phyloP scores from a whole-genome alignment of 2,113 vertebrate genomes.

The Malurus cyaneus region DNA sequence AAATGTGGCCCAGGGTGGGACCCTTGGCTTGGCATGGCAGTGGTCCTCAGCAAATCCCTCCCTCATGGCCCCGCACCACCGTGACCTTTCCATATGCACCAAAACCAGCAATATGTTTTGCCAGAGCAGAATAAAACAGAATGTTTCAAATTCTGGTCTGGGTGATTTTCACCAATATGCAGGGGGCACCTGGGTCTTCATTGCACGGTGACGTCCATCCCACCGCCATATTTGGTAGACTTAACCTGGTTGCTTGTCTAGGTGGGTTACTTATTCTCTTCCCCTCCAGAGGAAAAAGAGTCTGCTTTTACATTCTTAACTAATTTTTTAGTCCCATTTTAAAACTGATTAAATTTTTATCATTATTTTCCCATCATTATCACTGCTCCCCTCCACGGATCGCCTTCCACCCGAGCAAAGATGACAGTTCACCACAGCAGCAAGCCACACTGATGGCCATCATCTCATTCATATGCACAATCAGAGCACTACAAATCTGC shows the following conservation, averaged over 20 bases:
- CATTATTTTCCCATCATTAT: background rate
- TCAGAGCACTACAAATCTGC: conserved; percentile 49
- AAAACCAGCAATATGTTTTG: background rate
- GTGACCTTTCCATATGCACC: rapidly evolving
- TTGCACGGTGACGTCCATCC: rapidly evolving
- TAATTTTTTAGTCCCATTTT: background rate
- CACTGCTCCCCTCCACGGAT: background rate
- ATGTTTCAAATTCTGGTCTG: background rate
- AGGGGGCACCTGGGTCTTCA: background rate
- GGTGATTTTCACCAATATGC: rapidly evolving
- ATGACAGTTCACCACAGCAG: conserved; percentile 43
- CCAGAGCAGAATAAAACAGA: background rate
- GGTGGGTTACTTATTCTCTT: background rate
- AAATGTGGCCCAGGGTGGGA: background rate
- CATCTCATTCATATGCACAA: conserved; percentile 59
- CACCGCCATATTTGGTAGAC: background rate
- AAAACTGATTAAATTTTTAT: background rate
- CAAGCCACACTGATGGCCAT: background rate
- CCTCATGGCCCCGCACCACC: rapidly evolving
- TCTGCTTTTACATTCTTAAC: background rate
- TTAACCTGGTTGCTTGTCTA: background rate
- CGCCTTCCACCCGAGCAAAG: background rate
- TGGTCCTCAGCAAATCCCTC: background rate
- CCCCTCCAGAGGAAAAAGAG: background rate
- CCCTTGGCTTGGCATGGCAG: background rate